Evolutionary conservation across 2,113 vertebrate species (phyloP), one percentile per base, ranked within the genome.

Genomic region (Brachypodius melanocephalos): DNA sequence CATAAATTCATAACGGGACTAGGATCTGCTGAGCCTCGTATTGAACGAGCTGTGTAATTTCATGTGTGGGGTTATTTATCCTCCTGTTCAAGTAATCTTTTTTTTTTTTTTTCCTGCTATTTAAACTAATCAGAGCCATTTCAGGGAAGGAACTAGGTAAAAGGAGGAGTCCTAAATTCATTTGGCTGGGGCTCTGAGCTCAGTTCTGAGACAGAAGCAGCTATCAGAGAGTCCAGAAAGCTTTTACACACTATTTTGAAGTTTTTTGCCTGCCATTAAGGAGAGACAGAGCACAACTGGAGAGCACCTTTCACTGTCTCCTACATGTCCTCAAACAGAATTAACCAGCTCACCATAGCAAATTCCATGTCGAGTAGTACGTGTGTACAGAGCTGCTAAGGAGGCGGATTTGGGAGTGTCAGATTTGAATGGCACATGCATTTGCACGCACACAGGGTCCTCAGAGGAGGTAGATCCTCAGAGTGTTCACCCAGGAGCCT

Each of bases 1-100:
- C 76, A 90, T 81, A 75, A 93, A 97, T 89, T 80, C 91, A 93
- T 92, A 88, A 92, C 74, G 40, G 55, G 79, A 95, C 81, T 81
- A 63, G 43, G 62, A 73, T 80, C 43, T 86, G 24, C 79, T 88
- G 38, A 71, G 59, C 14, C 55, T 43, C 1, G 0, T 90, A 92
- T 81, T 90, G 92, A 95, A 92, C 1, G 1, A 94, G 43, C 55
- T 74, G 61, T 8, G 5, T 88, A 94, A 95, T 94, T 88, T 88
- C 38, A 71, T 34, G 9, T 66, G 51, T 59, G 38, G 81, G 26
- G 34, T 92, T 90, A 93, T 90, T 93, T 95, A 93, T 84, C 61
- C 83, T 86, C 51, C 43, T 28, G 8, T 71, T 90, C 22, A 42
- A 90, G 42, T 32, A 55, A 58, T 43, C 22, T 40, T 73, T 21